Percentiles rank a stretch among this genome's conserved stretches.
Evolutionary conservation across 2,113 vertebrate species (phyloP).

Genomic region (Gallinago jamesoni): DNA sequence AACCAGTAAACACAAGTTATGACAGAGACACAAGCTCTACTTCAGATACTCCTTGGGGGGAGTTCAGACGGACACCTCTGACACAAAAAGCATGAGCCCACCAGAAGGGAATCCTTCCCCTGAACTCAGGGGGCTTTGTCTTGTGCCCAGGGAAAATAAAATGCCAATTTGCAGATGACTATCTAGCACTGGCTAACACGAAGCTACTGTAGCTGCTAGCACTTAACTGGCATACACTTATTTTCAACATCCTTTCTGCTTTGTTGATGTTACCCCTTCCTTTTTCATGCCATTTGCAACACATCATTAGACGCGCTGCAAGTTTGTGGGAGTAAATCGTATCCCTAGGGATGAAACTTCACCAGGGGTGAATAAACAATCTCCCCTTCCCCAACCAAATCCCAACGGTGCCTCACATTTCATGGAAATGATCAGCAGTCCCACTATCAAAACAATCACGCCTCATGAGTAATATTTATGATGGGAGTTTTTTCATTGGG

Average conservation of each 20-base stretch:
- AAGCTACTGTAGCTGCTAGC: neutral
- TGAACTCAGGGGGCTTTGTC: neutral
- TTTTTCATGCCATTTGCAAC: conserved; percentile 13
- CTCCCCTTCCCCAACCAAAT: conserved; percentile 14
- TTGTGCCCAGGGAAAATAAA: neutral
- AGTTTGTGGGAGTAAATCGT: neutral
- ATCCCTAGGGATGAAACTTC: conserved; percentile 48
- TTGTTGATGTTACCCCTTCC: conserved; percentile 10
- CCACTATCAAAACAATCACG: conserved; percentile 63
- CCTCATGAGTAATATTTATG: conserved; percentile 68
- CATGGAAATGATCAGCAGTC: conserved; percentile 57
- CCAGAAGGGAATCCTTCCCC: neutral
- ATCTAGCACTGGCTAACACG: neutral
- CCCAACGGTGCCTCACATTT: conserved; percentile 53
- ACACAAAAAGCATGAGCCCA: neutral
- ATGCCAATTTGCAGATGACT: neutral
- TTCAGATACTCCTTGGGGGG: neutral
- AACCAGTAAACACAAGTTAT: neutral
- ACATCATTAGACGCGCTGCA: neutral
- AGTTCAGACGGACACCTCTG: neutral
- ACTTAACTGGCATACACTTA: neutral
- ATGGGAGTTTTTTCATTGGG: conserved; percentile 39
- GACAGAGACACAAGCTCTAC: neutral
- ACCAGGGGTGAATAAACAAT: conserved; percentile 52
- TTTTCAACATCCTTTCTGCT: conserved; percentile 32